Conservation (phyloP, 2,113 vertebrate genomes). For the Phainopepla nitens region DNA sequence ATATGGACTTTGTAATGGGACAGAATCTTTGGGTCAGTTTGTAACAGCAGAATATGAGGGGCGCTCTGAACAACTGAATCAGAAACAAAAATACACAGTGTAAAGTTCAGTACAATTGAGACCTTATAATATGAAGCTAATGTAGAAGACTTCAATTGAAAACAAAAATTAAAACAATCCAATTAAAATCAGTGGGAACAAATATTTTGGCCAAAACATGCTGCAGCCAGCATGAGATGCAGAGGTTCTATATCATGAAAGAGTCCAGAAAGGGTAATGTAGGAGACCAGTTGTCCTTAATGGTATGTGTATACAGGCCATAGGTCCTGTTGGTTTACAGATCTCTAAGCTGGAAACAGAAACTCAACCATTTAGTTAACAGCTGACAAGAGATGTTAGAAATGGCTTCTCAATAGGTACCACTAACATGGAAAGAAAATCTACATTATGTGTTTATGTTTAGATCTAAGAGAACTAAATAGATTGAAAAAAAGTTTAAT, state of each 20-base stretch:
- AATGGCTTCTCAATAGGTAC: not conserved
- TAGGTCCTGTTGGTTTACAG: not conserved
- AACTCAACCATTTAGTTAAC: not conserved
- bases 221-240: not conserved
- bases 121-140: not conserved
- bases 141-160: not conserved
- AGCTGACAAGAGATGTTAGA: not conserved
- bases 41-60: not conserved
- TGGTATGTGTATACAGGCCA: not conserved
- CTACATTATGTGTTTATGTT: not conserved
- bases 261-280: not conserved
- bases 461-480: not conserved
- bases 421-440: not conserved
- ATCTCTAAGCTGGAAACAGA: not conserved
- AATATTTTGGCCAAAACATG: not conserved
- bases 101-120: not conserved
- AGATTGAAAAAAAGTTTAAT: not conserved
- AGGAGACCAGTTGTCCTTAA: not conserved
- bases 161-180: not conserved
- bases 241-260: not conserved
- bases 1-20: rapidly evolving
- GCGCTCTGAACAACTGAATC: not conserved
- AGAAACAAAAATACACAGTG: not conserved
- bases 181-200: not conserved
- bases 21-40: not conserved